These are phyloP conservation scores for Colaptes auratus DNA, from an alignment of 2,113 vertebrate genomes.

Conservation along the genomic window DNA sequence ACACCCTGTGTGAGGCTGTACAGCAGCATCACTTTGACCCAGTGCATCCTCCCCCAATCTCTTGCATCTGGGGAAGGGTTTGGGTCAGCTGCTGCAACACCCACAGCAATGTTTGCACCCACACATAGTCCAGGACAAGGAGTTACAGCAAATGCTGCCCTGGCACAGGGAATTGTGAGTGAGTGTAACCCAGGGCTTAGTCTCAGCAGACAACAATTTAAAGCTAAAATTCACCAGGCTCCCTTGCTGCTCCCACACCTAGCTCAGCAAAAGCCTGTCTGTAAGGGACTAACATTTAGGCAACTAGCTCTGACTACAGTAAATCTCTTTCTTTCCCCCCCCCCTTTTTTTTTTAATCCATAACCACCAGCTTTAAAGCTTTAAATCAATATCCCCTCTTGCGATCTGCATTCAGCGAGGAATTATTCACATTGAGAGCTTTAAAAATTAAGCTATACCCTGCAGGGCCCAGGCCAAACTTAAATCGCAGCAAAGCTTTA, in stretches of 20 bases:
- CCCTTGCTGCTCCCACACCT: neutral
- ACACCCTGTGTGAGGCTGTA: accelerated
- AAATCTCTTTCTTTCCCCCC: slow-evolving; percentile 44
- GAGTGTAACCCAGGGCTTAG: neutral
- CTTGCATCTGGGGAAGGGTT: neutral
- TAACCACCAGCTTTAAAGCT: slow-evolving; percentile 71
- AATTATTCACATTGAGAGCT: slow-evolving; percentile 69
- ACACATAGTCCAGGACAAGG: neutral
- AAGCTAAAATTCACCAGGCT: slow-evolving; percentile 14
- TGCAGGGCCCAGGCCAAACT: slow-evolving; percentile 66
- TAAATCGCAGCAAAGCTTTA: slow-evolving; percentile 67
- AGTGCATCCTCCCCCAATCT: neutral
- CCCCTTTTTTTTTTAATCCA: slow-evolving; percentile 39
- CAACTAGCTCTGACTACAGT: slow-evolving; percentile 48
- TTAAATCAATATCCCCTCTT: slow-evolving; percentile 73
- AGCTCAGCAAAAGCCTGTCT: slow-evolving; percentile 51
- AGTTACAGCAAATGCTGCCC: slow-evolving; percentile 5
- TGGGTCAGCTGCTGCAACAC: neutral
- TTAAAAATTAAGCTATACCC: slow-evolving; percentile 72
- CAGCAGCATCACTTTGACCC: neutral
- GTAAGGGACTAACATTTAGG: slow-evolving; percentile 55
- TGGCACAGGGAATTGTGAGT: neutral
- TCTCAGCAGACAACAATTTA: slow-evolving; percentile 38
- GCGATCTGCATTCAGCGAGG: slow-evolving; percentile 64
- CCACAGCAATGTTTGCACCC: neutral